Evolutionary conservation across 2,888 invertebrate genomes (phyloP), one percentile per base, ranked within the genome.

Genomic region (Rutpela maculata): DNA sequence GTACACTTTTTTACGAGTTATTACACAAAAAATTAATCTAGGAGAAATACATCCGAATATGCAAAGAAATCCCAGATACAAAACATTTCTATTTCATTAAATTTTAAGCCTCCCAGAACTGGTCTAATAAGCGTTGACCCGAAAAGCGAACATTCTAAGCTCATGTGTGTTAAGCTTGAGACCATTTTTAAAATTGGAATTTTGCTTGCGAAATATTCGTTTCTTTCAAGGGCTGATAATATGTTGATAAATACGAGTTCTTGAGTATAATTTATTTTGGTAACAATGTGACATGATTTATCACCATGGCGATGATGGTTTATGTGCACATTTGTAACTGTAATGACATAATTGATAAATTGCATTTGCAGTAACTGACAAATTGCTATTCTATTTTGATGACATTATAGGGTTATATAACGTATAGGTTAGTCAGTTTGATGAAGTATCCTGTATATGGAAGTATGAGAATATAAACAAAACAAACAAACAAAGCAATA

Each of bases 331-430:
- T 63, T 63, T 31, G 35, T n/a, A 35, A 63, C 26, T 26, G n/a
- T 22, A 62, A 26, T n/a, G 22, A 63, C 35, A 5, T 31, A n/a
- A 35, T 9, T n/a, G 35, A 35, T n/a, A 63, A 63, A 63, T 63
- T 35, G 35, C 17, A 15, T 31, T 63, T 35, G 35, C 9, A 18
- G 9, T 17, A 18, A 35, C n/a, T 62, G 60, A 35, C 18, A 63
- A 63, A 63, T 35, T 63, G 62, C 62, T 35, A 9, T 62, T 31
- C 31, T 35, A 63, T 50, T 50, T 50, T n/a, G 60, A 26, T 60
- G 5, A 60, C 22, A 26, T 26, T 60, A 26, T 22, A 15, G 60
- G n/a, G 31, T 15, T 12, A 31, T 60, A 60, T n/a, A 15, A 60
- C 11, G 22, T 1, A 59, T 22, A 22, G 59, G 19, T 22, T 11